These are phyloP conservation scores for Chydorus sphaericus DNA, from an alignment of 2,888 invertebrate genomes.

Conservation along the genomic window DNA sequence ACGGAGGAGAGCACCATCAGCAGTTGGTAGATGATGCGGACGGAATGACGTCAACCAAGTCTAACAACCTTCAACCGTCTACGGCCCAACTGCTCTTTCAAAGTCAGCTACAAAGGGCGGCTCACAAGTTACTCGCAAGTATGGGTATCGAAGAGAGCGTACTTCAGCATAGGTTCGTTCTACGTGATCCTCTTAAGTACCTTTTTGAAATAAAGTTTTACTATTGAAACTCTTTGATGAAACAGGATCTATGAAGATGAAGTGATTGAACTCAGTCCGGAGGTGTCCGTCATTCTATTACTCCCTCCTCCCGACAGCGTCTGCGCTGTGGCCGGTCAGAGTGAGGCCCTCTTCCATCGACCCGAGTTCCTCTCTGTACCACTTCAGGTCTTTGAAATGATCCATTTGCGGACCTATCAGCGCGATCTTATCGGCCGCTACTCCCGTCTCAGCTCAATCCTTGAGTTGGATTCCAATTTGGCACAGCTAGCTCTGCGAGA, in stretches of 20 bases:
- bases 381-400: constrained; percentile 82
- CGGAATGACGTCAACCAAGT: not conserved
- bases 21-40: not conserved
- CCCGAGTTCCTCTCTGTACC: constrained; percentile 78
- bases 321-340: constrained; percentile 60
- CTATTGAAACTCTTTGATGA: not conserved
- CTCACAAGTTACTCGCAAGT: constrained; percentile 25
- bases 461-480: constrained; percentile 79
- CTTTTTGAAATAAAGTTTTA: not conserved
- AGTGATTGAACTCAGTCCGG: constrained; percentile 77
- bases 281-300: constrained; percentile 81
- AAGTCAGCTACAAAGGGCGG: constrained; percentile 24
- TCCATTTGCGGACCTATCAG: constrained; percentile 88
- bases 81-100: constrained; percentile 30
- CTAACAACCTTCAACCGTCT: constrained; percentile 15
- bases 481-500: constrained; percentile 87
- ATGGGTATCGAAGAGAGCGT: constrained; percentile 26
- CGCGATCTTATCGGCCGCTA: constrained; percentile 77
- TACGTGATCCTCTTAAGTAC: not conserved
- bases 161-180: constrained; percentile 23
- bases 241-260: constrained; percentile 73
- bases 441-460: constrained; percentile 77
- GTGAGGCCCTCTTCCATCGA: constrained; percentile 67
- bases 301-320: constrained; percentile 85
- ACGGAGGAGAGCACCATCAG: not conserved